Evolutionary conservation across 2,113 vertebrate species (phyloP).

Genomic region (Coreoperca whiteheadi): DNA sequence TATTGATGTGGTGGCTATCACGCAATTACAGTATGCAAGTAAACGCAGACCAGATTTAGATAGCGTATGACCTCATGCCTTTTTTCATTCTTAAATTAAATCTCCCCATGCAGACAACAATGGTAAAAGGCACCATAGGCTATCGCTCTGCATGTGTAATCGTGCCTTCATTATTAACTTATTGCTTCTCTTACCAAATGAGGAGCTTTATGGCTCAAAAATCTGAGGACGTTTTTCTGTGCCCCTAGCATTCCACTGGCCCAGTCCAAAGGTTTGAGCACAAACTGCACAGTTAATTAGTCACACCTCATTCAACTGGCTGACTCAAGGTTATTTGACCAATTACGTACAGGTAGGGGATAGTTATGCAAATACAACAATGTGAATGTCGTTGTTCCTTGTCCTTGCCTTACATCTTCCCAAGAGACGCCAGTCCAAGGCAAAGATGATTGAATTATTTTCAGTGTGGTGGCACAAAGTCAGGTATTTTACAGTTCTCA

Average conservation of each 20-base stretch:
- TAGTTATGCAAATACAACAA: slow-evolving; percentile 67
- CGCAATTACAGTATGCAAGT: not conserved
- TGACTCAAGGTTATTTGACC: slow-evolving; percentile 76
- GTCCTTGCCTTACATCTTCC: slow-evolving; percentile 11
- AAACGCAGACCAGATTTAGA: not conserved
- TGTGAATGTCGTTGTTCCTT: slow-evolving; percentile 42
- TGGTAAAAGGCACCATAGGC: slow-evolving; percentile 17
- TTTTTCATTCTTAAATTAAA: not conserved
- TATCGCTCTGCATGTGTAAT: not conserved
- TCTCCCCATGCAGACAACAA: not conserved
- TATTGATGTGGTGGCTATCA: not conserved
- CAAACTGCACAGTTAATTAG: slow-evolving; percentile 73
- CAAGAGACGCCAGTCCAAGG: slow-evolving; percentile 29
- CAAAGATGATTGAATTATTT: slow-evolving; percentile 38
- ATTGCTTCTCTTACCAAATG: slow-evolving; percentile 2
- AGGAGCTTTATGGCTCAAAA: slow-evolving; percentile 37
- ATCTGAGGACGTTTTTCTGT: slow-evolving; percentile 28
- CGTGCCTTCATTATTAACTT: slow-evolving; percentile 20
- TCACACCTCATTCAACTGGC: slow-evolving; percentile 72
- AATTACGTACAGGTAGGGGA: slow-evolving; percentile 74
- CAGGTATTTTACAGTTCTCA: slow-evolving; percentile 18
- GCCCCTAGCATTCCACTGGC: not conserved
- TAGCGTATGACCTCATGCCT: not conserved
- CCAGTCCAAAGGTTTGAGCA: slow-evolving; percentile 45
- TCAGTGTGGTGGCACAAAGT: slow-evolving; percentile 12